Evolutionary conservation across 2,797 vertebrate genomes (phyloP).

Genomic region (Rhinoraja longicauda): DNA sequence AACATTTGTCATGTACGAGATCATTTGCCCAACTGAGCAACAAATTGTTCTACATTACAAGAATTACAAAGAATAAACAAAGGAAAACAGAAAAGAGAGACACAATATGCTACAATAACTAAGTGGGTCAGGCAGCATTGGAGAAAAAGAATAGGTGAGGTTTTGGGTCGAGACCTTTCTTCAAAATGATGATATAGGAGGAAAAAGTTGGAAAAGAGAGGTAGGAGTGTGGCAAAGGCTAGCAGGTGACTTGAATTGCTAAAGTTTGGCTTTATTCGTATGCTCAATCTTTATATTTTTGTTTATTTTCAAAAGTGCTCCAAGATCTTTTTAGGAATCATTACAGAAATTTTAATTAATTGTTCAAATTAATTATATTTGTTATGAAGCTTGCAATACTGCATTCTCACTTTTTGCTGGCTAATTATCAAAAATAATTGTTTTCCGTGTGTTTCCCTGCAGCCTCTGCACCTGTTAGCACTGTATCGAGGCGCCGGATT

Average conservation of each 20-base stretch:
- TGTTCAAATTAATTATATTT: background rate
- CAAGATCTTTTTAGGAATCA: background rate
- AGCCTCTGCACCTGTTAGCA: conserved; percentile 82
- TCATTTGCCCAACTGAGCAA: background rate
- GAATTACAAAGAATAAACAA: background rate
- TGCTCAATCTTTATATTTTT: background rate
- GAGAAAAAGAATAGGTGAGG: no score
- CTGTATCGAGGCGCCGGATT: conserved; percentile 76
- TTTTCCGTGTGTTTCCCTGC: conserved; percentile 42
- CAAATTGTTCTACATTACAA: background rate
- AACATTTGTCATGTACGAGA: background rate
- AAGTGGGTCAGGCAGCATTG: no score
- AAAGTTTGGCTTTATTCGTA: no score
- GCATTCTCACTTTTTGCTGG: background rate
- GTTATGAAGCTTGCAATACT: background rate
- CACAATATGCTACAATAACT: no score
- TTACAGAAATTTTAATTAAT: background rate
- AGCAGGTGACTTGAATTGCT: no score
- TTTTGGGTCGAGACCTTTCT: no score
- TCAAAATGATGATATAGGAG: no score
- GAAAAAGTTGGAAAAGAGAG: no score
- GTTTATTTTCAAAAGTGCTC: background rate
- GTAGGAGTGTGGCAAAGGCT: no score
- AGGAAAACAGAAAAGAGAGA: no score
- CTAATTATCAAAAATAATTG: background rate